Percentiles rank a stretch among this genome's conserved stretches.
These are phyloP conservation scores for Myotis davidii DNA, from an alignment of 2,113 vertebrate genomes.

Conservation along the genomic window DNA sequence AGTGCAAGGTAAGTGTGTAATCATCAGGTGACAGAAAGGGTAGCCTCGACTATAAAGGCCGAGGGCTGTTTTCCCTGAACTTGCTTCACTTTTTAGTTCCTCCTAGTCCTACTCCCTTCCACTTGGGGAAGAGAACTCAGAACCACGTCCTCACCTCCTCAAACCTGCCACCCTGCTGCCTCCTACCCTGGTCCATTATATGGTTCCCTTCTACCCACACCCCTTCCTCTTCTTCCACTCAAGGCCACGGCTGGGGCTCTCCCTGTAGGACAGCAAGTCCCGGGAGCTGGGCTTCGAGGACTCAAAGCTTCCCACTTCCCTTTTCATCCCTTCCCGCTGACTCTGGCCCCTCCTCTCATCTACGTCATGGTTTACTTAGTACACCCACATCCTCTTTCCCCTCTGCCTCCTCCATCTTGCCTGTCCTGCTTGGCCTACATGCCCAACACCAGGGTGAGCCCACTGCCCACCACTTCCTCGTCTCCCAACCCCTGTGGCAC, in stretches of 20 bases:
- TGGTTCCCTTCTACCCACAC: not conserved
- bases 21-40: not conserved
- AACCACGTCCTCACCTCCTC: not conserved
- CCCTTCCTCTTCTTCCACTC: not conserved
- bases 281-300: not conserved
- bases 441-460: not conserved
- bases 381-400: not conserved
- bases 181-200: not conserved
- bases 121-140: not conserved
- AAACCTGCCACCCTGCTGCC: not conserved
- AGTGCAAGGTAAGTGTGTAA: slow-evolving; percentile 46
- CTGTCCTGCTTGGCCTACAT: not conserved
- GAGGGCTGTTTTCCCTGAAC: not conserved
- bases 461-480: not conserved
- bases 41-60: not conserved
- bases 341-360: not conserved
- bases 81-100: not conserved
- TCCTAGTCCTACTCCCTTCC: not conserved
- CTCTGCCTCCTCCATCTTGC: not conserved
- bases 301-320: not conserved
- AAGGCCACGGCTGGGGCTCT: accelerated
- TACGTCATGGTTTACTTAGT: not conserved
- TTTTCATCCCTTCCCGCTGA: not conserved
- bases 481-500: not conserved
- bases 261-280: not conserved